Evolutionary conservation across 2,797 vertebrate species (phyloP), one percentile per base, ranked within the genome.

Genomic region (Cirrhinus molitorella): DNA sequence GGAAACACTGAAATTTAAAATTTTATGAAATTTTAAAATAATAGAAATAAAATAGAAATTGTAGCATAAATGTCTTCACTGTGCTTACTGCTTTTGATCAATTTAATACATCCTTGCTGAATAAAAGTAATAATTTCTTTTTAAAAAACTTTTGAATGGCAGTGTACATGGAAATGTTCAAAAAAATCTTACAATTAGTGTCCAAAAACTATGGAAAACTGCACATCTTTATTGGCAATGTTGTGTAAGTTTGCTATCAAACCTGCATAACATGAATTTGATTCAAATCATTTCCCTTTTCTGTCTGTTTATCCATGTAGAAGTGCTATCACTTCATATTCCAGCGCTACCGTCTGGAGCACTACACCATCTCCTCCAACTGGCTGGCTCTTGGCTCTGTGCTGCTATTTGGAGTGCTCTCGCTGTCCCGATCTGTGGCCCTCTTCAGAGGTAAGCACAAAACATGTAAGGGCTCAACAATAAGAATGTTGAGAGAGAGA

Each of bases 301-400:
- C 23, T 84, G 81, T 88, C 72, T 68, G 17, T 67, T 79, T 25
- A n/a, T 59, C 37, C 19, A 84, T 88, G 83, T 93, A 99, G 98
- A 99, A 99, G 94, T 99, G 98, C 90, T 99, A 99, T 94, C 98
- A 99, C 93, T 99, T 98, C 92, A 88, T 98, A 86, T 99, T 99
- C 94, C 98, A 99, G 90, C 95, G 97, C 19, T 98, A 99, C 89
- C 94, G 98, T 77, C 92, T 99, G 87, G 98, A 99, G 25, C 98
- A 99, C 92, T 99, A 99, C 89, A 99, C 98, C 0, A 94, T 98
- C 84, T 99, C 98, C 5, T 99, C 98, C 2, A 98, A 95, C 92
- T 99, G 98, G 98, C 89, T 99, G 93, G 98, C 97, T 2, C 91
- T 98, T 31, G 95, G 96, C 9, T 94, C 95, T 0, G 94, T 99